Conservation (phyloP, 2,113 vertebrate species). For the Hippoglossus stenolepis region DNA sequence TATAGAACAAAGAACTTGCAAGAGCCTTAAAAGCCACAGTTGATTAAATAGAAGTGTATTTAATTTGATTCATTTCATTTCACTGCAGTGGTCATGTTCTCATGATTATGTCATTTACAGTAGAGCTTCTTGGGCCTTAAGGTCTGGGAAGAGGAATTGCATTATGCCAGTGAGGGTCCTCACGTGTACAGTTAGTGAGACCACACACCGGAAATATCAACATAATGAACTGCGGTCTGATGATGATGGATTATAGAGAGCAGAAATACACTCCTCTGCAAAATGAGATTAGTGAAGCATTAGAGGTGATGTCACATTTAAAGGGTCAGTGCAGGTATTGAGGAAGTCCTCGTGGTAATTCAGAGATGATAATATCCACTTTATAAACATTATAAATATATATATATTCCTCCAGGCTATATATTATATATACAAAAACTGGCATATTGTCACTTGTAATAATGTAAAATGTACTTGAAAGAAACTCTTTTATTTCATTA, state of each 20-base stretch:
- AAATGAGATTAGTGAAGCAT: conserved; percentile 63
- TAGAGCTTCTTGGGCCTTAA: conserved; percentile 1
- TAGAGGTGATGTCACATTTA: conserved; percentile 61
- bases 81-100: background rate
- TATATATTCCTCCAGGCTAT: background rate
- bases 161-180: conserved; percentile 7
- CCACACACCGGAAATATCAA: conserved; percentile 56
- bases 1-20: background rate
- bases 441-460: too few relatives aligned
- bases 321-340: conserved; percentile 21
- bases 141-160: conserved; percentile 13
- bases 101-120: conserved; percentile 31
- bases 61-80: conserved; percentile 21
- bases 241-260: conserved; percentile 45
- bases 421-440: too few relatives aligned
- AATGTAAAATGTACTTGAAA: too few relatives aligned
- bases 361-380: background rate
- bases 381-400: background rate
- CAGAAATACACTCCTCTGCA: conserved; percentile 46
- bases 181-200: conserved; percentile 1
- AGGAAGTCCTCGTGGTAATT: conserved; percentile 21
- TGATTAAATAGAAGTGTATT: background rate
- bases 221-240: conserved; percentile 53
- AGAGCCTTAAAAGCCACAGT: background rate
- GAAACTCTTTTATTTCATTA: too few relatives aligned